Base-by-base conservation (phyloP, 2,888 invertebrate genomes). In the Notocelia uddmanniana region DNA sequence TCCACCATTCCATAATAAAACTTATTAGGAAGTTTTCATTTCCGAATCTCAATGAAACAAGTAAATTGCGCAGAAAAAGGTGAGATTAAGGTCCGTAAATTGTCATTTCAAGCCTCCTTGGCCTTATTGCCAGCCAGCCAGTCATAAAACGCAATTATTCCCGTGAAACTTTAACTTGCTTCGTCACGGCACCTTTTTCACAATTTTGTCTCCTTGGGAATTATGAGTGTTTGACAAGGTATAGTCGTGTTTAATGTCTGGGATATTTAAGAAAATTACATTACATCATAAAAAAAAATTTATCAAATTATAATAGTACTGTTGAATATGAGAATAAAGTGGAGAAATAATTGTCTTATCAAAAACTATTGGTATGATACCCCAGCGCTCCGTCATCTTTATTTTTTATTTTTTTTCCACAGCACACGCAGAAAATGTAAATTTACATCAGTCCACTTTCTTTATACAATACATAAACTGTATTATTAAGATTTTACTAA, bases 51-150 rank as follows among this genome's bases (percentile, higher is more conserved):
- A 71, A 71, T 67, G 59, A 60, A 71, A 60, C 54, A 54, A 66
- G 66, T 71, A 60, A 67, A 71, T 66, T 71, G 71, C 54, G 66
- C 54, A 55, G 66, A 71, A 71, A 63, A 71, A 60, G 34, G 52
- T 52, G 52, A 52, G 52, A 66, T 71, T 71, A 59, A 66, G 19
- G 54, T 55, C 54, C 26, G 54, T 71, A 71, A 71, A 71, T 67
- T 71, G 71, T 71, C 66, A 71, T 71, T 71, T 69, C 70, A 45
- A 59, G 50, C 26, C 66, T 31, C 48, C 59, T 54, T 23, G 34
- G 26, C 37, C 58, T 66, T 70, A 59, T 59, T 59, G 41, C 64
- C n/a, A 26, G 31, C 58, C 57, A 10, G 50, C 41, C 70, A 62
- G 66, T 60, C 52, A 60, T 67, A 71, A 70, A 66, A 66, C 59